Conservation (phyloP, 2,113 vertebrate genomes). For the Phalacrocorax pelagicus region DNA sequence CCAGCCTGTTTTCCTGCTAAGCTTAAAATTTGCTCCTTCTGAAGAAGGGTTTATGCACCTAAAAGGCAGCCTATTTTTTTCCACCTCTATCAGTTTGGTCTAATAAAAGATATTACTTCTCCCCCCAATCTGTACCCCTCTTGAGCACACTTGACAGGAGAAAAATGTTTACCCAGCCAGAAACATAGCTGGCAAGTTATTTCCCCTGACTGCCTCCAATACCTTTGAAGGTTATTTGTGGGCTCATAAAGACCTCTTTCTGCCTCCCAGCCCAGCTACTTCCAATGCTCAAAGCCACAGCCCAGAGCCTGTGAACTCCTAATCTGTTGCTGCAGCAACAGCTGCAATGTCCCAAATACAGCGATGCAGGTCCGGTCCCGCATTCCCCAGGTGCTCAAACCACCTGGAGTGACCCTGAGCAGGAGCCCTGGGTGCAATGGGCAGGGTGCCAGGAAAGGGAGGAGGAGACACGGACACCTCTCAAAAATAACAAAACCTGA, state of each 20-base stretch:
- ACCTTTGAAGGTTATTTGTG: background rate
- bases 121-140: background rate
- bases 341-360: background rate
- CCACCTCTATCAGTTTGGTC: constrained; percentile 28
- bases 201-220: background rate
- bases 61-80: constrained; percentile 15
- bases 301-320: background rate
- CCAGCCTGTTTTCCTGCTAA: background rate
- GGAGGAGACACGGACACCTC: background rate
- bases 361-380: background rate
- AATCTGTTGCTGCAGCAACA: background rate
- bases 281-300: background rate
- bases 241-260: constrained; percentile 39
- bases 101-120: constrained; percentile 53
- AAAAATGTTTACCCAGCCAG: constrained; percentile 42
- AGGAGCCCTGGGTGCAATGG: background rate
- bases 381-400: background rate
- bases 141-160: constrained; percentile 50
- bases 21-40: background rate
- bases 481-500: background rate
- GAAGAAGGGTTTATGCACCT: background rate
- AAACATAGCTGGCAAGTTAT: constrained; percentile 39
- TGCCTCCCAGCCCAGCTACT: background rate
- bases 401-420: background rate
- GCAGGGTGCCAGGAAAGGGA: background rate